phyloP scores from a whole-genome alignment of 2,888 invertebrate genomes.

The Aquatica leii region DNA sequence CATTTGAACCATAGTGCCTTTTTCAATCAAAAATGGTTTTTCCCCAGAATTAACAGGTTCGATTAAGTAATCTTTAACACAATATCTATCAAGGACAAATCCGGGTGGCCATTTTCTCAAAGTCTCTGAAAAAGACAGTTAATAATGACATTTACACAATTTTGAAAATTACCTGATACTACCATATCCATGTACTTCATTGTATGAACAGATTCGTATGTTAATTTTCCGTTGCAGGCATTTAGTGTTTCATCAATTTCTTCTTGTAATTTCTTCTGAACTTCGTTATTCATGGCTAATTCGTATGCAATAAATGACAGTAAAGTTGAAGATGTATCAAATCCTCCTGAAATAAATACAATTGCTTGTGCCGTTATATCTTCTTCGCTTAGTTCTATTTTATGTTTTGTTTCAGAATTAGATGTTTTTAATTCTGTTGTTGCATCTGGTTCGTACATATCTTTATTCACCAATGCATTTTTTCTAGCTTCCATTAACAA shows the following conservation, averaged over 20 bases:
- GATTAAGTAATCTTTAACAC: conserved; percentile 65
- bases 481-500: conserved; percentile 58
- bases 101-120: conserved; percentile 68
- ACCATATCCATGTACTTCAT: conserved; percentile 6
- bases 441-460: no score
- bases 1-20: conserved; percentile 63
- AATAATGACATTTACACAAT: not conserved
- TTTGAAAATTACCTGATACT: not conserved
- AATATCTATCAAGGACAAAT: conserved; percentile 63
- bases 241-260: conserved; percentile 62
- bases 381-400: conserved; percentile 46
- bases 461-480: no score
- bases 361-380: conserved; percentile 67
- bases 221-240: conserved; percentile 40
- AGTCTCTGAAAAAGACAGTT: conserved; percentile 59
- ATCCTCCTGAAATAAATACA: conserved; percentile 37
- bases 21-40: conserved; percentile 52
- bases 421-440: no score
- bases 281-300: conserved; percentile 61
- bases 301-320: conserved; percentile 52
- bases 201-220: not conserved
- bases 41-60: conserved; percentile 61
- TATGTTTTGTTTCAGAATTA: no score
- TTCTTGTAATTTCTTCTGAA: conserved; percentile 62
- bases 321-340: conserved; percentile 61